Conservation (phyloP, 2,888 invertebrate species). For the Drosophila macrospina region DNA sequence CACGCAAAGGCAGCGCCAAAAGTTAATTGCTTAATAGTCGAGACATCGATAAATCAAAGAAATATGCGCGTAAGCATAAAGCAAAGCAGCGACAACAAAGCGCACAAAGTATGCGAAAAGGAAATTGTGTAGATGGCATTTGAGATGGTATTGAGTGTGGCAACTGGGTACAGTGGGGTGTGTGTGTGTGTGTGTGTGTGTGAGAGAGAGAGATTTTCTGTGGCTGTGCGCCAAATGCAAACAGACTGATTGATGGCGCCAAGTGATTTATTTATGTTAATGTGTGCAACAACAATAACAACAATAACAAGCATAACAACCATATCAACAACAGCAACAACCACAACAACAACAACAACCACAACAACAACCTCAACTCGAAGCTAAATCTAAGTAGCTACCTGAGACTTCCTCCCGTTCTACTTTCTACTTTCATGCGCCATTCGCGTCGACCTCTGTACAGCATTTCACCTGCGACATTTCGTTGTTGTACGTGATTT, state of each 20-base stretch:
- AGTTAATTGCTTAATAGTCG: conserved; percentile 79
- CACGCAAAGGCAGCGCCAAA: conserved; percentile 32
- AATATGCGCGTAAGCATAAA: conserved; percentile 77
- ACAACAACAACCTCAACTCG: conserved; percentile 9
- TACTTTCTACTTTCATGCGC: conserved; percentile 7
- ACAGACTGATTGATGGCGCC: conserved; percentile 79
- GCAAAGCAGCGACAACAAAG: conserved; percentile 58
- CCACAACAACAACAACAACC: conserved; percentile 23
- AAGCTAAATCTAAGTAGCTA: conserved; percentile 47
- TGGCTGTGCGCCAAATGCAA: conserved; percentile 71
- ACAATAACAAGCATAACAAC: conserved; percentile 9
- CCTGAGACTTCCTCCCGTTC: conserved; percentile 31
- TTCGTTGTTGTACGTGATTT: conserved; percentile 73
- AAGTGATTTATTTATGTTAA: conserved; percentile 80
- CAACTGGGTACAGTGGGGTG: background rate
- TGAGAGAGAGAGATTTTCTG: conserved; percentile 22
- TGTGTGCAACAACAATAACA: conserved; percentile 47
- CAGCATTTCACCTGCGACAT: conserved; percentile 69
- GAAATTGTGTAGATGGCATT: conserved; percentile 25
- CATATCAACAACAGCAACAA: conserved; percentile 3
- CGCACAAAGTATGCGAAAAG: conserved; percentile 44
- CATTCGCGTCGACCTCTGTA: conserved; percentile 34
- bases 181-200: background rate
- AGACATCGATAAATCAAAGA: conserved; percentile 77
- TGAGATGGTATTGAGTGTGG: background rate